These are phyloP conservation scores for Campylomormyrus numenius DNA, from an alignment of 2,113 vertebrate species.

Conservation along the genomic window DNA sequence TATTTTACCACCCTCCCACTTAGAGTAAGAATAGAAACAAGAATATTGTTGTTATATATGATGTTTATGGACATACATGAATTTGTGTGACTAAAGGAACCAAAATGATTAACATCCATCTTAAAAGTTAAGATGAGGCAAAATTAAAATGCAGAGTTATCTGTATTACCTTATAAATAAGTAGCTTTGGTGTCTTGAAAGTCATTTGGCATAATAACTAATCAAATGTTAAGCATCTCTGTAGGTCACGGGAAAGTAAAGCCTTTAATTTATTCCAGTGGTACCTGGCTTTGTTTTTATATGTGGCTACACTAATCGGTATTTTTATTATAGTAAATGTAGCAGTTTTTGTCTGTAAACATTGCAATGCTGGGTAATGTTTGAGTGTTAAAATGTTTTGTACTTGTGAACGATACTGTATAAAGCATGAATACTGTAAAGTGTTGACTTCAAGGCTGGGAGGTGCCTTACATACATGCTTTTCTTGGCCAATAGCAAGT, in stretches of 20 bases:
- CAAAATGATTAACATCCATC: background rate
- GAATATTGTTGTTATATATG: background rate
- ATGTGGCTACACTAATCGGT: slow-evolving; percentile 21
- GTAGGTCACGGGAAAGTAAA: slow-evolving; percentile 7
- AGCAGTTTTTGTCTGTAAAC: background rate
- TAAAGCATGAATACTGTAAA: background rate
- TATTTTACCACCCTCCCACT: background rate
- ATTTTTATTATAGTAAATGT: background rate
- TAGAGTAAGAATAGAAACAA: background rate
- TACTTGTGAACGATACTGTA: slow-evolving; percentile 22
- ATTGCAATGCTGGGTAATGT: background rate
- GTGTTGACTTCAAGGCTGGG: slow-evolving; percentile 16
- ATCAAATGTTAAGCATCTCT: background rate
- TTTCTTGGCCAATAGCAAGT: slow-evolving; percentile 17
- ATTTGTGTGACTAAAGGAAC: background rate
- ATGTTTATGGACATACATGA: background rate
- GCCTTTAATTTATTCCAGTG: slow-evolving; percentile 9
- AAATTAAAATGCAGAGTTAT: background rate
- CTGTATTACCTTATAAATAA: background rate
- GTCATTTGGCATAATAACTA: background rate
- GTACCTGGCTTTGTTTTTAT: background rate
- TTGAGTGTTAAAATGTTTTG: slow-evolving; percentile 43
- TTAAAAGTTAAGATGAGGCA: background rate
- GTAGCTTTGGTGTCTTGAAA: background rate
- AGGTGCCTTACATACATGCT: slow-evolving; percentile 43